Percentiles rank a stretch among this genome's conserved stretches.
These are phyloP conservation scores for Lasiommata megera DNA, from an alignment of 2,888 invertebrate species.

Conservation along the genomic window DNA sequence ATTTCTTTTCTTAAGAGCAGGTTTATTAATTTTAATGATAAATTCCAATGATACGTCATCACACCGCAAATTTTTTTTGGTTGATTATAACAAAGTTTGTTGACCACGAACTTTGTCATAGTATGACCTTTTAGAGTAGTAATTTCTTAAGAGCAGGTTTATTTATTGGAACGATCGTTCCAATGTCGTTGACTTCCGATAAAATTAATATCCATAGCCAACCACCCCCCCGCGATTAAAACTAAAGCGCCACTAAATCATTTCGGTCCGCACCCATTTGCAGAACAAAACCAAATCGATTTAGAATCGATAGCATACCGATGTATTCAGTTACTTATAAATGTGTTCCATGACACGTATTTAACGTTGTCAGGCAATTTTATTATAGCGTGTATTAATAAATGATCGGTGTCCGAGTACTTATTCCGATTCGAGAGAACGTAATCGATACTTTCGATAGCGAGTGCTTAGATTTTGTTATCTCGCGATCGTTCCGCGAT, in stretches of 20 bases:
- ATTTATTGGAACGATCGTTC: too few relatives aligned
- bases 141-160: too few relatives aligned
- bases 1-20: too few relatives aligned
- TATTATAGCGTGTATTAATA: constrained; percentile 42
- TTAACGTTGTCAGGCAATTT: constrained; percentile 41
- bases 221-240: constrained; percentile 14
- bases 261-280: constrained; percentile 33
- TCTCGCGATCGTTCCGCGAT: constrained; percentile 13
- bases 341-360: constrained; percentile 47
- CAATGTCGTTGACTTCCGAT: constrained; percentile 2
- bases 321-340: constrained; percentile 77
- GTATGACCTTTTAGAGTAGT: too few relatives aligned
- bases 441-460: constrained; percentile 60
- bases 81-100: too few relatives aligned
- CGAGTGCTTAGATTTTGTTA: constrained; percentile 16
- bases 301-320: constrained; percentile 63
- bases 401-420: constrained; percentile 31
- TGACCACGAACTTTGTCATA: too few relatives aligned
- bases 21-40: too few relatives aligned
- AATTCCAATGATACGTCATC: too few relatives aligned
- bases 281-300: constrained; percentile 42
- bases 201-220: constrained; percentile 14
- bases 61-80: too few relatives aligned
- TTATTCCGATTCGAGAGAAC: constrained; percentile 36
- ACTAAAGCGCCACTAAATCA: constrained; percentile 27